Evolutionary conservation across 2,797 vertebrate genomes (phyloP).

Genomic region (Peromyscus eremicus): DNA sequence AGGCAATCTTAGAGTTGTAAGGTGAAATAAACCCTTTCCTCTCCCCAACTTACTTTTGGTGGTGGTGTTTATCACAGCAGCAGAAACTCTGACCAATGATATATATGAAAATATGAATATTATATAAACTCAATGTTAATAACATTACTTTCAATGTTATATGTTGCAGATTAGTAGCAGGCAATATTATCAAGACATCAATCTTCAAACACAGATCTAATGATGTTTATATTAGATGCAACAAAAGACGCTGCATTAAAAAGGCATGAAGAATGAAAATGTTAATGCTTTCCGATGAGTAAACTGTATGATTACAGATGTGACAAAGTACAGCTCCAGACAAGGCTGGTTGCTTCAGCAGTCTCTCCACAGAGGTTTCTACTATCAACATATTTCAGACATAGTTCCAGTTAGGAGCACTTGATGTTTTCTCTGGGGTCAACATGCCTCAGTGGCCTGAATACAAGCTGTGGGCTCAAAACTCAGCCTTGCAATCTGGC

Average conservation of each 20-base stretch:
- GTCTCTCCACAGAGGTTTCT: not conserved
- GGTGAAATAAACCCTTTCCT: not conserved
- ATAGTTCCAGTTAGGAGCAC: not conserved
- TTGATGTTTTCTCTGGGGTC: not conserved
- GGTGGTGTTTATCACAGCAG: not conserved
- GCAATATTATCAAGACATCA: not conserved
- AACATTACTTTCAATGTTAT: conserved; percentile 40
- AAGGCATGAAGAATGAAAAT: not conserved
- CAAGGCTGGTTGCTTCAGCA: conserved; percentile 30
- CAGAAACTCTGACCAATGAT: not conserved
- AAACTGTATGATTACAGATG: not conserved
- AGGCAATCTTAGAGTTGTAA: not conserved
- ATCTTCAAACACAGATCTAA: conserved; percentile 6
- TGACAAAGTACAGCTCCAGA: not conserved
- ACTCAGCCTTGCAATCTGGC: not conserved
- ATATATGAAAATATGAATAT: not conserved
- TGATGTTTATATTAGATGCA: not conserved
- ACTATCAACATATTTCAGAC: not conserved
- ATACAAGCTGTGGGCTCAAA: not conserved
- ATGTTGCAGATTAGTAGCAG: not conserved
- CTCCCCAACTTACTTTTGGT: not conserved
- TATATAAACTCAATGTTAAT: not conserved
- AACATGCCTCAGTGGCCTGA: not conserved
- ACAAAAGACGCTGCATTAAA: not conserved
- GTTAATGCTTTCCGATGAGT: not conserved